phyloP scores from a whole-genome alignment of 1,140 invertebrate species.

The Drosophila murphyi region DNA sequence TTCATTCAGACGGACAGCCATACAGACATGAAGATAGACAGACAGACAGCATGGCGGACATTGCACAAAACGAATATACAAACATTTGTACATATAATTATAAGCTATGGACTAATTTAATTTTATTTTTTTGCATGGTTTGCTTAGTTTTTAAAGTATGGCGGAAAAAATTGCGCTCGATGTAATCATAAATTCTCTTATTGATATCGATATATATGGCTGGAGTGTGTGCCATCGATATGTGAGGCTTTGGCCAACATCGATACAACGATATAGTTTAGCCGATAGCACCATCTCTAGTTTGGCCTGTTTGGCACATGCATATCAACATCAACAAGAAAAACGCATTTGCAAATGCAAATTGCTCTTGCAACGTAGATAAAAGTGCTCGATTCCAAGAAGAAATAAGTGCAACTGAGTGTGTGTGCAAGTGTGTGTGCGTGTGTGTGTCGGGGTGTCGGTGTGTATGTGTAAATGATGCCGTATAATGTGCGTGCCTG shows the following conservation, averaged over 20 bases:
- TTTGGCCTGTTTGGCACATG: conserved; percentile 10
- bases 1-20: too few species aligned
- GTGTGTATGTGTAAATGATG: conserved; percentile 51
- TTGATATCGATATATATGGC: neutral
- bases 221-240: neutral
- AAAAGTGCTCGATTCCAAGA: conserved; percentile 20
- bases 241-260: too few species aligned
- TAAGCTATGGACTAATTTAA: too few species aligned
- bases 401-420: conserved; percentile 17
- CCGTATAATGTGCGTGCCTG: conserved; percentile 61
- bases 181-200: neutral
- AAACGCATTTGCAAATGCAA: conserved; percentile 39
- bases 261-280: neutral
- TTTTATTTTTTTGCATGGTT: too few species aligned
- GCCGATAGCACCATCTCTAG: neutral
- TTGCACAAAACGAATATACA: too few species aligned
- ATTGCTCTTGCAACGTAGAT: conserved; percentile 14
- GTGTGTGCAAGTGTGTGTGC: conserved; percentile 28
- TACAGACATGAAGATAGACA: too few species aligned
- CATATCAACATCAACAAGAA: conserved; percentile 44
- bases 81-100: too few species aligned
- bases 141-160: too few species aligned
- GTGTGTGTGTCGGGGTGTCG: conserved; percentile 8
- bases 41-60: too few species aligned
- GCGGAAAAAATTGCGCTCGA: too few species aligned